A percentile compares a stretch with the other conserved stretches of the same genome.
Conservation (phyloP, 2,888 invertebrate genomes). For the Hirtodrosophila duncani region DNA sequence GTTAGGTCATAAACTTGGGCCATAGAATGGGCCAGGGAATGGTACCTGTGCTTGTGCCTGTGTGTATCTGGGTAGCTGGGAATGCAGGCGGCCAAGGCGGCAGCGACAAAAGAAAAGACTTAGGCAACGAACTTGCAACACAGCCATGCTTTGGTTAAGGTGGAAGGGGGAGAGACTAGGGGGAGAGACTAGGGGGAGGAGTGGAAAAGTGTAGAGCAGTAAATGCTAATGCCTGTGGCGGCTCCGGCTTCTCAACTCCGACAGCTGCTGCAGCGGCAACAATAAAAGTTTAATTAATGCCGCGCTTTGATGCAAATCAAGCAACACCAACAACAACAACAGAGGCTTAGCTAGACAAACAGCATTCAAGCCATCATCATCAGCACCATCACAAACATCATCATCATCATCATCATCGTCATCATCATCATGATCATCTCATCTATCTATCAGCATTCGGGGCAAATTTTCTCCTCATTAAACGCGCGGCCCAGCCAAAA, state of each 20-base stretch:
- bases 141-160: too few species aligned
- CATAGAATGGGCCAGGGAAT: constrained; percentile 28
- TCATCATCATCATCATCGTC: not conserved
- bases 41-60: too few species aligned
- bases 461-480: constrained; percentile 38
- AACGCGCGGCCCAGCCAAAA: constrained; percentile 14
- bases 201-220: constrained; percentile 9
- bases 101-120: constrained; percentile 40
- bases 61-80: constrained; percentile 1
- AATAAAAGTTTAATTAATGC: constrained; percentile 23
- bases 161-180: not conserved
- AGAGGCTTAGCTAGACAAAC: too few species aligned
- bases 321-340: constrained; percentile 1
- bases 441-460: constrained; percentile 1
- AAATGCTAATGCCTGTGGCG: constrained; percentile 11
- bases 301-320: constrained; percentile 31
- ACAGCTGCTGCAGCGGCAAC: constrained; percentile 23
- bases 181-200: not conserved
- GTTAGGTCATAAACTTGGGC: constrained; percentile 6
- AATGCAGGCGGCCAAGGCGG: constrained; percentile 8
- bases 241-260: too few species aligned
- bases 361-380: constrained; percentile 22
- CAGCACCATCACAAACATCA: not conserved
- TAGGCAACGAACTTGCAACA: constrained; percentile 45
- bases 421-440: not conserved